phyloP scores from a whole-genome alignment of 1,140 invertebrate species.

The Pseudomyrmex sp. region DNA sequence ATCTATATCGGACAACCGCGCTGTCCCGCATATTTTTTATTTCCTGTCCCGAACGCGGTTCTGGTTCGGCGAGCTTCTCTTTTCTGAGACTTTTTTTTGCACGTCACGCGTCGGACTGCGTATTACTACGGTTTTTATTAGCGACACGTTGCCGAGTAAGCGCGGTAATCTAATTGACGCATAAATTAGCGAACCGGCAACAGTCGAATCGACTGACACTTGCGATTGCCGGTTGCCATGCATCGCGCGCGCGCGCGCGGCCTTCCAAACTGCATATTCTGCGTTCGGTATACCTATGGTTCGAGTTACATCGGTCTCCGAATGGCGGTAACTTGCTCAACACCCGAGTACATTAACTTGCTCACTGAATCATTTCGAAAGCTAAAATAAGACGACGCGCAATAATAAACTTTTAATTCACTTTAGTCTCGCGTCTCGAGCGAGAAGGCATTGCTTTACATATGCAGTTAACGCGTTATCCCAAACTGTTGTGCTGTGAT shows the following conservation, averaged over 20 bases:
- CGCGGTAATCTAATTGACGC: conserved; percentile 33
- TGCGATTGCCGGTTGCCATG: conserved; percentile 15
- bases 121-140: conserved; percentile 29
- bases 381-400: conserved; percentile 9
- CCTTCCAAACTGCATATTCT: not conserved
- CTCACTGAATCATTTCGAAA: not conserved
- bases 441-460: not conserved
- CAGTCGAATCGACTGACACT: conserved; percentile 25
- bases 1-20: conserved; percentile 25
- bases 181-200: conserved; percentile 35
- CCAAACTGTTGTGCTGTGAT: too few relatives aligned
- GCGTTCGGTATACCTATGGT: not conserved
- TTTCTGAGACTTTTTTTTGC: conserved; percentile 16
- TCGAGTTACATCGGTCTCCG: not conserved
- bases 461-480: not conserved
- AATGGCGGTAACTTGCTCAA: not conserved
- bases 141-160: conserved; percentile 24
- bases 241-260: not conserved
- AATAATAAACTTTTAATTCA: conserved; percentile 20
- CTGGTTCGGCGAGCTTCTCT: not conserved
- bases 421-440: not conserved
- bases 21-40: not conserved
- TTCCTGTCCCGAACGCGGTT: not conserved
- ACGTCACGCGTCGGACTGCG: not conserved
- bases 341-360: not conserved